phyloP scores from a whole-genome alignment of 2,797 vertebrate species.

The Trichosurus vulpecula region DNA sequence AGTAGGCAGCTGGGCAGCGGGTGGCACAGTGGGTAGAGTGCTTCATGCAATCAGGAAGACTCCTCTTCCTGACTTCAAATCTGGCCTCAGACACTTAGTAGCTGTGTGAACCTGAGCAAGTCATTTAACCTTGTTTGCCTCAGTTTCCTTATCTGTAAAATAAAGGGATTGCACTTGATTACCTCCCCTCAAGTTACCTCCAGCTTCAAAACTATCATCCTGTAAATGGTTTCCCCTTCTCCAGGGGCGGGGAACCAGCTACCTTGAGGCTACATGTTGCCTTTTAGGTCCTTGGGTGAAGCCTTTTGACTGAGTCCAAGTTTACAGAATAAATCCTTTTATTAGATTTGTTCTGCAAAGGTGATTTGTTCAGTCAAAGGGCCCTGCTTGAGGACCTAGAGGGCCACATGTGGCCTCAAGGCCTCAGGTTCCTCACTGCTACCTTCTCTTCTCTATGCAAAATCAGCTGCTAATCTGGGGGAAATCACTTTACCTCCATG shows the following conservation, averaged over 20 bases:
- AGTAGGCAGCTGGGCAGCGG: not conserved
- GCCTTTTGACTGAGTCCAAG: no score
- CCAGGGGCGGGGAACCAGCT: no score
- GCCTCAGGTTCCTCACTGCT: no score
- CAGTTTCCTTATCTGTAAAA: not conserved
- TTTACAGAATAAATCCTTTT: no score
- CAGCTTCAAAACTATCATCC: not conserved
- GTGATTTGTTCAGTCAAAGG: no score
- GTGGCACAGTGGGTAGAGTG: not conserved
- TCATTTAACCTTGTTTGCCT: not conserved
- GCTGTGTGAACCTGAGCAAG: not conserved
- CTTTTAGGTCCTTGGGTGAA: no score
- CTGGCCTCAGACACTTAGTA: not conserved
- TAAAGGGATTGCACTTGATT: not conserved
- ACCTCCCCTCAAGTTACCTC: not conserved
- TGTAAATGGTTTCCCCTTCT: not conserved
- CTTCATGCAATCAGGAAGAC: not conserved
- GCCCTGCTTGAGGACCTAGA: no score
- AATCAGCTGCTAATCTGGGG: not conserved
- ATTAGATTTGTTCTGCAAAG: no score
- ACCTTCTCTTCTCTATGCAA: not conserved
- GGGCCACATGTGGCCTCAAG: no score
- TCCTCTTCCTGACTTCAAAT: not conserved
- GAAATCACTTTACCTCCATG: not conserved
- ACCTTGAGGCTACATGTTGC: no score